phyloP scores from a whole-genome alignment of 2,888 invertebrate species.

The Argyresthia goedartella region DNA sequence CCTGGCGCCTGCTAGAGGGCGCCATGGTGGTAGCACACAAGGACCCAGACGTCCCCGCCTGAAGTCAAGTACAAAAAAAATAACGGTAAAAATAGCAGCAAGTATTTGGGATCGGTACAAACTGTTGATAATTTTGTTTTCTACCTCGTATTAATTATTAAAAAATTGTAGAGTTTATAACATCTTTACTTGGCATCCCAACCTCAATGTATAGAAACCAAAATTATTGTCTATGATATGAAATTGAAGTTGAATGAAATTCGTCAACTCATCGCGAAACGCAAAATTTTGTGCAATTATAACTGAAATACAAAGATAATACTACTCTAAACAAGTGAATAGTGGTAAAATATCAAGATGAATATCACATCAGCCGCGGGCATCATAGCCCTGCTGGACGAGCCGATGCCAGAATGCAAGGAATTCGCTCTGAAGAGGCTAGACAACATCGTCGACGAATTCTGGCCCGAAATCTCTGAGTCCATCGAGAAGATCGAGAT shows the following conservation, averaged over 20 bases:
- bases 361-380: slow-evolving; percentile 79
- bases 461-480: slow-evolving; percentile 99
- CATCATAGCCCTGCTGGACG: slow-evolving; percentile 95
- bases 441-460: slow-evolving; percentile 95
- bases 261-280: slow-evolving; percentile 56
- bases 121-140: too few relatives aligned
- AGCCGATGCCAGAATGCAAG: slow-evolving; percentile 93
- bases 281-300: slow-evolving; percentile 2
- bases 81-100: too few relatives aligned
- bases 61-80: too few relatives aligned
- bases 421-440: slow-evolving; percentile 94
- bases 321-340: slow-evolving; percentile 7
- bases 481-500: slow-evolving; percentile 98
- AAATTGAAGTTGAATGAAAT: slow-evolving; percentile 30
- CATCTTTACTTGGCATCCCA: too few relatives aligned
- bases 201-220: neutral
- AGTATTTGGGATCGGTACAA: too few relatives aligned
- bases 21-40: too few relatives aligned
- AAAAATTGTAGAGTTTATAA: neutral
- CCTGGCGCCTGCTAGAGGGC: too few relatives aligned
- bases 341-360: slow-evolving; percentile 34
- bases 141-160: neutral
- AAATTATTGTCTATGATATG: slow-evolving; percentile 24
- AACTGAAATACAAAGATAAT: slow-evolving; percentile 8
- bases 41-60: too few relatives aligned